Evolutionary conservation across 2,888 invertebrate species (phyloP), one percentile per base, ranked within the genome.

Genomic region (Heliothis peltigera): DNA sequence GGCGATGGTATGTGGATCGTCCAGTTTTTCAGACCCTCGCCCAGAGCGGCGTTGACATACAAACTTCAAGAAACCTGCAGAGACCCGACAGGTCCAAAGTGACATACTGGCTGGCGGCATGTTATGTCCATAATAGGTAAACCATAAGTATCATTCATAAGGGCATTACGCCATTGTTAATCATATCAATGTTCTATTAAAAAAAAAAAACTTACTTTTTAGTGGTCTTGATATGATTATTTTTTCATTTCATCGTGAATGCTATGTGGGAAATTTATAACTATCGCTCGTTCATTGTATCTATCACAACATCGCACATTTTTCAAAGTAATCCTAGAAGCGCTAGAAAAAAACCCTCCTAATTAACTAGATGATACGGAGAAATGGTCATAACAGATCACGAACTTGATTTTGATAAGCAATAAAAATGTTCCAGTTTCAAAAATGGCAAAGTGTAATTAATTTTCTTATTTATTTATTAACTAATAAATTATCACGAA

Each of bases 1-100:
- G 95, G 94, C 95, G 94, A 91, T 94, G 92, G 94, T 94, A 90
- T 94, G 93, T 94, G 95, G 95, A 95, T 94, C 94, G 94, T 94
- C 95, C 94, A 95, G 95, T 95, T 95, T 95, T 95, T 95, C 95
- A 95, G 95, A 95, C 87, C 92, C 87, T 90, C 94, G 94, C 94
- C 94, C 90, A 91, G 90, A 84, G 93, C 94, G 95, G 94, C 92
- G 91, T 91, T 90, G 89, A 86, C 90, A 91, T 85, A 87, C 90
- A 91, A 90, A 86, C 92, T 84, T 84, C 89, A 90, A 90, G 93
- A 90, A 87, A 83, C 89, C 87, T 84, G 90, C 91, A 84, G 94
- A 89, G 89, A 91, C 89, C 89, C 88, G 90, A 90, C 92, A 89
- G 91, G 92, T 93, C 91, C 84, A 91, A 91, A 87, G 87, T 90